Conservation (phyloP, 2,113 vertebrate species). For the Rhagologus leucostigma region DNA sequence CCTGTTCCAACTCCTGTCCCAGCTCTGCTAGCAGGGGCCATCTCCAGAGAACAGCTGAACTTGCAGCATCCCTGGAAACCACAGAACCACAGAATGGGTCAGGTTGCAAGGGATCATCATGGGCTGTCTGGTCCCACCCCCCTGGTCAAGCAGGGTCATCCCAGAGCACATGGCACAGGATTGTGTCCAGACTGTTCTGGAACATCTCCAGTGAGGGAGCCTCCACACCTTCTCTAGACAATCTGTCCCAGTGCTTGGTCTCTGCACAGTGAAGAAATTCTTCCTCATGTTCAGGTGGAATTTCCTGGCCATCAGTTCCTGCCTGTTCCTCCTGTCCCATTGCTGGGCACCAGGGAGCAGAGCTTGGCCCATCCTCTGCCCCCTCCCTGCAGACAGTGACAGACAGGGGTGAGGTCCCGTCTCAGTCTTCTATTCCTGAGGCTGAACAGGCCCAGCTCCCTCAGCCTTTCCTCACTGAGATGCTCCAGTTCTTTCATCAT, state of each 20-base stretch:
- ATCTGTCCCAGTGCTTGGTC: rapidly evolving
- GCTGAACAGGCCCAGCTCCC: neutral
- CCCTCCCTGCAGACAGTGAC: neutral
- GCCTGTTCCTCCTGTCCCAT: neutral
- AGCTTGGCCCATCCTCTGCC: neutral
- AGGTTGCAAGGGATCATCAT: neutral
- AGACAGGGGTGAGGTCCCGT: neutral
- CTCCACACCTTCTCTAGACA: neutral
- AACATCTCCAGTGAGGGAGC: neutral
- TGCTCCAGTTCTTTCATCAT: neutral
- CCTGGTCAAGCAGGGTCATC: neutral
- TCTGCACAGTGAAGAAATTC: rapidly evolving
- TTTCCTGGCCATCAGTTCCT: neutral
- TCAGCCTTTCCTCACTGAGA: neutral
- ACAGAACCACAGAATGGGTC: neutral
- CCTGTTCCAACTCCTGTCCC: neutral
- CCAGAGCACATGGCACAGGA: neutral
- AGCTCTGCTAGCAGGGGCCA: neutral
- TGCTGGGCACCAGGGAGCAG: rapidly evolving
- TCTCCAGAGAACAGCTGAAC: neutral
- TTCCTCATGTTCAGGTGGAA: neutral
- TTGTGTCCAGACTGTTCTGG: rapidly evolving
- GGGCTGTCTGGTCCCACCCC: neutral
- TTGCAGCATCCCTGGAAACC: neutral
- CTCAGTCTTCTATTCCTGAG: neutral